Conservation (phyloP, 2,797 vertebrate species). For the Acipenser oxyrinchus region DNA sequence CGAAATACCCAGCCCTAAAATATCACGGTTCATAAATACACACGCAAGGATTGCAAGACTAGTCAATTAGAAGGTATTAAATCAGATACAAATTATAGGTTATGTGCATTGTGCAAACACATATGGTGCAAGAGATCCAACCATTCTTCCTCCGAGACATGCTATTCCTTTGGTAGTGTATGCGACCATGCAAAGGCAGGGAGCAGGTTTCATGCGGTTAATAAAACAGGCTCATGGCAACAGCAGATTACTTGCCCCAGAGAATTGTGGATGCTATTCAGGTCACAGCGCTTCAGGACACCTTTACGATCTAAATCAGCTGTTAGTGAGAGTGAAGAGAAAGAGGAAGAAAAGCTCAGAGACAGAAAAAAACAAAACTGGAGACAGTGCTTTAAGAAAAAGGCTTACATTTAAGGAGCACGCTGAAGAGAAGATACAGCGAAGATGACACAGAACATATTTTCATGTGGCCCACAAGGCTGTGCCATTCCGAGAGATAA, state of each 20-base stretch:
- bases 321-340: slow-evolving; percentile 81
- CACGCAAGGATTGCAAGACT: too few relatives aligned
- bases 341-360: slow-evolving; percentile 52
- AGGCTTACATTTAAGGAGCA: slow-evolving; percentile 26
- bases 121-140: too few relatives aligned
- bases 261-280: slow-evolving; percentile 62
- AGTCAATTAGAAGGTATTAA: too few relatives aligned
- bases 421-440: slow-evolving; percentile 26
- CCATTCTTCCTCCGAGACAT: too few relatives aligned
- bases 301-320: slow-evolving; percentile 85
- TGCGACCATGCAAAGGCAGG: slow-evolving; percentile 14
- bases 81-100: too few relatives aligned
- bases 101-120: too few relatives aligned
- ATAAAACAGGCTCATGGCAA: slow-evolving; percentile 17
- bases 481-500: too few relatives aligned
- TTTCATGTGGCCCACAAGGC: too few relatives aligned
- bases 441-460: too few relatives aligned
- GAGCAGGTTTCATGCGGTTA: slow-evolving; percentile 18
- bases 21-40: too few relatives aligned
- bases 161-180: background rate
- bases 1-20: too few relatives aligned
- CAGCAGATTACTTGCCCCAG: slow-evolving; percentile 68
- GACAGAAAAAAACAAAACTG: slow-evolving; percentile 32
- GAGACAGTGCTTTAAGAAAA: too few relatives aligned
- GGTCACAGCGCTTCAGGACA: slow-evolving; percentile 72